Evolutionary conservation across 2,113 vertebrate species (phyloP), one percentile per base, ranked within the genome.

Genomic region (Symphodus melops): DNA sequence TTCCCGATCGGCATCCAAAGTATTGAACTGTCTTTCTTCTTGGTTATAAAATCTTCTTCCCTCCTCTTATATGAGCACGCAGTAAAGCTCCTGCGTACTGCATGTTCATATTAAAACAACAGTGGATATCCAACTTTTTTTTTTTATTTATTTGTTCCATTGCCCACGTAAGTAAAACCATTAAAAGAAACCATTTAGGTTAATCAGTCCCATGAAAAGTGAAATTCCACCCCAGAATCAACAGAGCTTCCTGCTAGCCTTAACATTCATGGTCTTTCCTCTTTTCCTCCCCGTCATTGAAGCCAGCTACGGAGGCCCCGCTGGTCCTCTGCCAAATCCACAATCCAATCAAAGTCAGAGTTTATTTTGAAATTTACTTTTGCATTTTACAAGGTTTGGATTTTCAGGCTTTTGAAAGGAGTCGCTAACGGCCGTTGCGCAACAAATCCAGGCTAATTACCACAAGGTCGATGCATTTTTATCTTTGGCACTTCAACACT

Each of bases 121-220:
- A 56, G 36, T 1, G 19, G 62, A 23, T 48, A 25, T 70, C 77
- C 82, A 81, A 77, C 52, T 72, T 59, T 81, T 79, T 79, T 77
- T 48, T 41, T 79, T 79, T 77, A 19, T 41, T 55, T 81, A 33
- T 56, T 78, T 80, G 33, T 90, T 86, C 84, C 82, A 58, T 44
- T 57, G 81, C 64, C 79, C 68, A 72, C 79, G 59, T 67, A 88
- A 70, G 62, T 89, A 77, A 76, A 20, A 75, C 77, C 83, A 82
- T 91, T 85, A 84, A 89, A 81, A 91, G 59, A 82, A 82, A 74
- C 72, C 72, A 53, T 87, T 88, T 81, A 81, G 77, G 56, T 86
- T 84, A 87, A 89, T 88, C 72, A 81, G 75, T 75, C 66, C 84
- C 75, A 89, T 85, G 83, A 89, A 90, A 86, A 82, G 37, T 84